These are phyloP conservation scores for Polypterus bichir DNA, from an alignment of 2,113 vertebrate species.

Conservation along the genomic window DNA sequence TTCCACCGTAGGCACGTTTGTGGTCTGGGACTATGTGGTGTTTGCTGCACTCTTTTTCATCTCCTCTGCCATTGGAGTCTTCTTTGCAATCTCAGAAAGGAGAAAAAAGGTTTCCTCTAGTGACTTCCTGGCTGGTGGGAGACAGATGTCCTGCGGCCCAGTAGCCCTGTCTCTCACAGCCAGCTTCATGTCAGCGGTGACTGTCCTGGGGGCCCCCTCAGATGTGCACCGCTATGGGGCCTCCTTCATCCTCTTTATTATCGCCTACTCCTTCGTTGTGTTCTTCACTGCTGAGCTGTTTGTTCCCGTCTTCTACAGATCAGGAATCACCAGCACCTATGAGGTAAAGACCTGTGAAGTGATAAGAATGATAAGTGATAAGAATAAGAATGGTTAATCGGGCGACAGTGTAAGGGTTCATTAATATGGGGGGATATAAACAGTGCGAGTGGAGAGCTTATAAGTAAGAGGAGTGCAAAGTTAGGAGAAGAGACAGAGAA, in stretches of 20 bases:
- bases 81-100: constrained; percentile 70
- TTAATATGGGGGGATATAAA: too few relatives aligned
- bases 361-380: too few relatives aligned
- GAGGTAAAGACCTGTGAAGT: constrained; percentile 49
- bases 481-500: too few relatives aligned
- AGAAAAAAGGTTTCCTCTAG: constrained; percentile 50
- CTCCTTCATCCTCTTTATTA: constrained; percentile 49
- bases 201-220: constrained; percentile 58
- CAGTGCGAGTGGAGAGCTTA: too few relatives aligned
- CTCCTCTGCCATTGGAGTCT: constrained; percentile 61
- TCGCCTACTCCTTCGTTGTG: constrained; percentile 50
- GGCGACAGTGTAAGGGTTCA: too few relatives aligned
- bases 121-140: constrained; percentile 64
- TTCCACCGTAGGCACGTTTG: constrained; percentile 41
- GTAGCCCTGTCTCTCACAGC: constrained; percentile 70
- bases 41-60: constrained; percentile 60
- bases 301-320: constrained; percentile 70
- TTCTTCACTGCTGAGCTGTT: constrained; percentile 61
- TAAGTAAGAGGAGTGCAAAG: too few relatives aligned
- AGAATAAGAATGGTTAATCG: too few relatives aligned
- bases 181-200: constrained; percentile 80
- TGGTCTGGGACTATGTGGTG: constrained; percentile 62
- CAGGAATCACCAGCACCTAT: constrained; percentile 74
- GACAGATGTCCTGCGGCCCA: constrained; percentile 62
- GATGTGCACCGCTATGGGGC: constrained; percentile 71